Percentiles rank a stretch among this genome's conserved stretches.
These are phyloP conservation scores for Ianthella basta DNA, from an alignment of 37 sponge, comb jelly and placozoan species.

Conservation along the genomic window DNA sequence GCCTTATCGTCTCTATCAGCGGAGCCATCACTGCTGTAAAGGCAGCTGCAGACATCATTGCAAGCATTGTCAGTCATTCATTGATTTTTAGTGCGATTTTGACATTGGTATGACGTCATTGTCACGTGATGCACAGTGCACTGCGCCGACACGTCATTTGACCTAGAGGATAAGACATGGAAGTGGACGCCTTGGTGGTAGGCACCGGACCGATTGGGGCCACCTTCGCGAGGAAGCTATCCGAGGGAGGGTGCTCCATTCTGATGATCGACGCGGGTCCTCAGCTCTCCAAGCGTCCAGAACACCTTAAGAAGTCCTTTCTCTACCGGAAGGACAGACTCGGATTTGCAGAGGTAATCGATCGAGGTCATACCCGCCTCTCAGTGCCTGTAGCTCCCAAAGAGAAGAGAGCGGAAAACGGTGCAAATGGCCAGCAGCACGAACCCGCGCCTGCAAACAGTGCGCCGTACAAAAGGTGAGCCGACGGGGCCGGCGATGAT, in stretches of 20 bases:
- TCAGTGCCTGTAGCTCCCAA: slow-evolving; percentile 35
- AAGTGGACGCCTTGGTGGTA: slow-evolving; percentile 38
- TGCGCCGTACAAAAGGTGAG: slow-evolving; percentile 32
- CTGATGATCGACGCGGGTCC: slow-evolving; percentile 66
- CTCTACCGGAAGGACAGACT: slow-evolving; percentile 43
- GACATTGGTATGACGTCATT: too few relatives aligned
- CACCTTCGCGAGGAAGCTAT: slow-evolving; percentile 50
- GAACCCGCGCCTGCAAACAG: slow-evolving; percentile 16
- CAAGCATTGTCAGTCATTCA: too few relatives aligned
- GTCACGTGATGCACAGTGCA: too few relatives aligned
- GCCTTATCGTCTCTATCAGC: too few relatives aligned
- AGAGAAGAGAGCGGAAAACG: too few relatives aligned
- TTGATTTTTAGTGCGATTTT: neutral
- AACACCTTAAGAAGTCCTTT: slow-evolving; percentile 57
- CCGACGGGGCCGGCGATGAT: too few relatives aligned
- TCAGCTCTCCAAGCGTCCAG: slow-evolving; percentile 38
- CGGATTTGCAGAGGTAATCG: slow-evolving; percentile 43
- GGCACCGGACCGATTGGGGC: slow-evolving; percentile 56
- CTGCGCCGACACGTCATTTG: too few relatives aligned
- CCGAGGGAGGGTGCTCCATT: slow-evolving; percentile 29
- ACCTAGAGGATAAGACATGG: too few relatives aligned
- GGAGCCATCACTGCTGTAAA: too few relatives aligned
- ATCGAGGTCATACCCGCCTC: slow-evolving; percentile 30
- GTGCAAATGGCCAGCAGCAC: slow-evolving; percentile 41
- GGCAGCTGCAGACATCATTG: too few relatives aligned